Percentiles rank a stretch among this genome's conserved stretches.
Conservation (phyloP, 2,888 invertebrate species). For the Argyra leucocephala region DNA sequence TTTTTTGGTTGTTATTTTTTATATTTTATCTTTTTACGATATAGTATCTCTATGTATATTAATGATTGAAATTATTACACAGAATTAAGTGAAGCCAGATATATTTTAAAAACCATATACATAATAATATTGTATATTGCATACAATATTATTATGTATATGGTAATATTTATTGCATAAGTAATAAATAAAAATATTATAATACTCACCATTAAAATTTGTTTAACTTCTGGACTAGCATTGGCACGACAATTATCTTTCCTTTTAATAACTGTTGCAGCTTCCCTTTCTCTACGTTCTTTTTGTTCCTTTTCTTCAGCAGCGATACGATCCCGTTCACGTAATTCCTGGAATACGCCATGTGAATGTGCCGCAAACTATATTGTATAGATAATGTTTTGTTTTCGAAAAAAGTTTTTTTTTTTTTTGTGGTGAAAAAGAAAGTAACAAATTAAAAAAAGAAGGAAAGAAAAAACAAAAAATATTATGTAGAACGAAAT, state of each 20-base stretch:
- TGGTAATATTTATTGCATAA: neutral
- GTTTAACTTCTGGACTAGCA: slow-evolving; percentile 93
- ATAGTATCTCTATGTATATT: no score
- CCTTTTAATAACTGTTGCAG: slow-evolving; percentile 81
- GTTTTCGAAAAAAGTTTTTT: slow-evolving; percentile 29
- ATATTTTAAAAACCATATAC: no score
- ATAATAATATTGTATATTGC: neutral
- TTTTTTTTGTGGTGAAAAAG: slow-evolving; percentile 19
- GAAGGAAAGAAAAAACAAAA: no score
- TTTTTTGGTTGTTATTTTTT: no score
- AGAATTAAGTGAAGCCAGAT: no score
- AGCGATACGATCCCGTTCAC: slow-evolving; percentile 73
- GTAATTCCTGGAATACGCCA: slow-evolving; percentile 59
- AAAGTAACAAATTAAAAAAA: slow-evolving; percentile 20
- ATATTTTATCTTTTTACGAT: no score
- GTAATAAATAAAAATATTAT: slow-evolving; percentile 13
- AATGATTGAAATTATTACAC: no score
- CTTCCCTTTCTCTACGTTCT: slow-evolving; percentile 67
- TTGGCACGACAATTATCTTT: slow-evolving; percentile 94
- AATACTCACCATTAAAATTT: slow-evolving; percentile 69
- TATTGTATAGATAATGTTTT: slow-evolving; percentile 37
- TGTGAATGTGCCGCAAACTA: slow-evolving; percentile 45
- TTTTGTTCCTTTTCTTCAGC: slow-evolving; percentile 66
- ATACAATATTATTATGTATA: neutral
- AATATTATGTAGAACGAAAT: no score